A percentile compares a stretch with the other conserved stretches of the same genome.
These are phyloP conservation scores for Amia ocellicauda DNA, from an alignment of 2,113 vertebrate genomes.

Conservation along the genomic window DNA sequence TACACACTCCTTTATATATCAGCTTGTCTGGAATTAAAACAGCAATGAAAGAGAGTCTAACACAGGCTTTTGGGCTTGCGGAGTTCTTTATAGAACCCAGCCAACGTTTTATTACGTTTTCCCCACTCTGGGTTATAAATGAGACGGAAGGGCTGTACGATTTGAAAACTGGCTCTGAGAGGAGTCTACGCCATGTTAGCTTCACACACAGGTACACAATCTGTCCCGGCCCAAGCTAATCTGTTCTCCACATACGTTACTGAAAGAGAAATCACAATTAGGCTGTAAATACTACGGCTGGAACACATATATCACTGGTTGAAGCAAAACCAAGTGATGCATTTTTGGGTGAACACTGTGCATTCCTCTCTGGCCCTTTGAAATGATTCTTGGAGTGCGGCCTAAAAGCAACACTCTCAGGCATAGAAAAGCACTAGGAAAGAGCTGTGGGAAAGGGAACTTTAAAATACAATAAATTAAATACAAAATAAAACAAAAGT, in stretches of 20 bases:
- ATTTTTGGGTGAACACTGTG: slow-evolving; percentile 19
- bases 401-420: slow-evolving; percentile 36
- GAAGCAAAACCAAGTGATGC: slow-evolving; percentile 18
- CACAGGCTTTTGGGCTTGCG: too few species aligned
- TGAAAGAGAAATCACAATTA: slow-evolving; percentile 24
- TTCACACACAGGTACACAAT: slow-evolving; percentile 34
- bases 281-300: slow-evolving; percentile 26
- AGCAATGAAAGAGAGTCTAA: slow-evolving; percentile 2
- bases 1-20: slow-evolving; percentile 17
- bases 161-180: slow-evolving; percentile 17
- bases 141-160: slow-evolving; percentile 24
- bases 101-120: too few species aligned
- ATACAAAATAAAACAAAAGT: too few species aligned
- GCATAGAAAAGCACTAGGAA: slow-evolving; percentile 25
- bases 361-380: slow-evolving; percentile 34
- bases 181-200: slow-evolving; percentile 28
- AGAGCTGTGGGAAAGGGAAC: slow-evolving; percentile 21
- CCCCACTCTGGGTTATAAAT: slow-evolving; percentile 31
- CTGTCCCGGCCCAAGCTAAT: slow-evolving; percentile 31
- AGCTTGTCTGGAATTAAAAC: slow-evolving; percentile 12
- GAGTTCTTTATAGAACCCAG: too few species aligned
- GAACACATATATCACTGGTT: slow-evolving; percentile 34
- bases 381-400: slow-evolving; percentile 26
- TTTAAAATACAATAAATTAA: slow-evolving; percentile 19
- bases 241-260: slow-evolving; percentile 35